A percentile compares a stretch with the other conserved stretches of the same genome.
These are phyloP conservation scores for Imbricaverruca yamaguchii DNA, from an alignment of 2,888 invertebrate genomes.

Conservation along the genomic window DNA sequence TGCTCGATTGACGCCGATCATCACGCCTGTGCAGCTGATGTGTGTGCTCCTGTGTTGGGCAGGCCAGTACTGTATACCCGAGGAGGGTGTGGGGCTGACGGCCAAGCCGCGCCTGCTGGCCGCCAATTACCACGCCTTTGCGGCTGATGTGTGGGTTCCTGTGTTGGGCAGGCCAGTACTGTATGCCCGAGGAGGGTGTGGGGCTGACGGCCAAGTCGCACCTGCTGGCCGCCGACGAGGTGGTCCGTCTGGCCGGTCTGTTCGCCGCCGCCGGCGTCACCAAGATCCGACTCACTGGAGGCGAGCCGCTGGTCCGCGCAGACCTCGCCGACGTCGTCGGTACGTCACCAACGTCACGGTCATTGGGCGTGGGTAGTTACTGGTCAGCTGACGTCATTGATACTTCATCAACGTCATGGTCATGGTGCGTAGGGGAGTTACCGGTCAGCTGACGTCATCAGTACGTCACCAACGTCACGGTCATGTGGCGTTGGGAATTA, in stretches of 20 bases:
- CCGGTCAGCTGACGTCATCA: slow-evolving; percentile 56
- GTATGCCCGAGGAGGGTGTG: slow-evolving; percentile 89
- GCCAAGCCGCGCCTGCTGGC: slow-evolving; percentile 62
- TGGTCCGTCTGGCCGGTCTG: slow-evolving; percentile 64
- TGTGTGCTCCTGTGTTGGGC: background rate
- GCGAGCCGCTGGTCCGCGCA: slow-evolving; percentile 85
- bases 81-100: slow-evolving; percentile 79
- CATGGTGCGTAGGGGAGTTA: too few relatives aligned
- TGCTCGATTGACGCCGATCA: too few relatives aligned
- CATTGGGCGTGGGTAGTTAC: too few relatives aligned
- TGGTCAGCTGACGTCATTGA: too few relatives aligned
- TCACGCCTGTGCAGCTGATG: too few relatives aligned
- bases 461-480: slow-evolving; percentile 46
- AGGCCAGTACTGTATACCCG: slow-evolving; percentile 58
- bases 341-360: slow-evolving; percentile 42
- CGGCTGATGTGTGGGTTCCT: too few relatives aligned
- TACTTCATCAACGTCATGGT: too few relatives aligned
- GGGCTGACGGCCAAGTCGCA: slow-evolving; percentile 64
- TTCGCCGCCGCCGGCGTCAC: slow-evolving; percentile 83
- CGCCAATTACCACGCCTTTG: too few relatives aligned
- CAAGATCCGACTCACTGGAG: slow-evolving; percentile 93
- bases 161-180: slow-evolving; percentile 1
- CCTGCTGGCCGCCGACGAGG: slow-evolving; percentile 72
- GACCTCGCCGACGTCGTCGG: slow-evolving; percentile 78
- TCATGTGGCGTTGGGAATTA: too few relatives aligned